Evolutionary conservation across 2,797 vertebrate species (phyloP).

Genomic region (Brachymystax lenok): DNA sequence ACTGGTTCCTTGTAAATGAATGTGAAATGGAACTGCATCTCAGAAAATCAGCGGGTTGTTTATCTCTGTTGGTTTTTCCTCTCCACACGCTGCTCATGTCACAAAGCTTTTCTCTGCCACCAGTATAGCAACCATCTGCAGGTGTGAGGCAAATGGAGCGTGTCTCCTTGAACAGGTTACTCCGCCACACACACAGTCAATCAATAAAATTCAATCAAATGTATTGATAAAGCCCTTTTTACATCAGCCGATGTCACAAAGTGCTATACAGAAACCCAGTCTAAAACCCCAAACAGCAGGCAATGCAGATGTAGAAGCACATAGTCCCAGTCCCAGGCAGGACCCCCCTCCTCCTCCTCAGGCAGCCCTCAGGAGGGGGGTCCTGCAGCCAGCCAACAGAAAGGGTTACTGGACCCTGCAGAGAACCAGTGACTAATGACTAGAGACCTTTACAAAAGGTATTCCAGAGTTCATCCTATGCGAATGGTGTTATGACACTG

Average conservation of each 20-base stretch:
- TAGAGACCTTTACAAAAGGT: background rate
- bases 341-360: background rate
- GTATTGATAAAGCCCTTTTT: too few species aligned
- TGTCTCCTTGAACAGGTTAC: background rate
- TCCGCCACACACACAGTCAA: too few species aligned
- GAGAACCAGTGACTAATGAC: constrained; percentile 2
- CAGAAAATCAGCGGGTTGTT: background rate
- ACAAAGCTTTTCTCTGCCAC: background rate
- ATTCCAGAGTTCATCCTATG: background rate
- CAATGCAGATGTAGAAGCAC: too few species aligned
- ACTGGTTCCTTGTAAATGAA: background rate
- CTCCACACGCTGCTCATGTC: background rate
- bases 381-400: background rate
- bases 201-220: too few species aligned
- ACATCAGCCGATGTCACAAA: too few species aligned
- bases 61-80: background rate
- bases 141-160: background rate
- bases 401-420: background rate
- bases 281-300: too few species aligned
- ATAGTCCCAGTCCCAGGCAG: too few species aligned
- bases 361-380: background rate
- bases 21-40: background rate
- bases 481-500: background rate
- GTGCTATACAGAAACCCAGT: too few species aligned
- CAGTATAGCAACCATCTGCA: background rate